Evolutionary conservation across 2,797 vertebrate species (phyloP).

Genomic region (Girardinus metallicus): DNA sequence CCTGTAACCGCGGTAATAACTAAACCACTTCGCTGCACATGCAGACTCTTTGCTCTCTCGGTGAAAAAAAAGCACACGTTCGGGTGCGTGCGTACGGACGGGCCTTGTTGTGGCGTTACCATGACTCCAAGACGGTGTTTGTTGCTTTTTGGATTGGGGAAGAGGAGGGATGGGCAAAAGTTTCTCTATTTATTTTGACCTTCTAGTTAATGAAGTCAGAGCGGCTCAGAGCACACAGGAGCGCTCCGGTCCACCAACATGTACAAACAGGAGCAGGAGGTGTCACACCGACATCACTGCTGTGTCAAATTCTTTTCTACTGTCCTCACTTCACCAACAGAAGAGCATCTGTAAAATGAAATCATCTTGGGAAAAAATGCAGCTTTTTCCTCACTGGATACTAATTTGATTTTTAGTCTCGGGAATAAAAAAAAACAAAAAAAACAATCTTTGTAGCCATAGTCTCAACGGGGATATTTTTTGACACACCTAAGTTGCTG

Average conservation of each 20-base stretch:
- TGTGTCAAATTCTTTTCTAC: not conserved
- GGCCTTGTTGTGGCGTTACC: conserved; percentile 1
- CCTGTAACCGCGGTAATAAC: conserved; percentile 23
- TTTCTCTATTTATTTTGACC: conserved; percentile 55
- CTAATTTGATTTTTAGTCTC: conserved; percentile 21
- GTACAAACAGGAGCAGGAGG: conserved; percentile 46
- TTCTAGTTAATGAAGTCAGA: conserved; percentile 63
- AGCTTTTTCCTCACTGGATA: conserved; percentile 24
- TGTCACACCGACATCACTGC: conserved; percentile 8
- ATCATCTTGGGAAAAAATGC: conserved; percentile 19
- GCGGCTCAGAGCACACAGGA: conserved; percentile 45
- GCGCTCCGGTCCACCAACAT: conserved; percentile 31
- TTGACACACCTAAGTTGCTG: not conserved
- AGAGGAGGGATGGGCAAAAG: conserved; percentile 36
- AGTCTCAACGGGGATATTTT: not conserved
- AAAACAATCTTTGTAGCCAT: conserved; percentile 8
- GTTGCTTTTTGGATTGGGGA: conserved; percentile 9
- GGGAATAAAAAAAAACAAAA: conserved; percentile 17
- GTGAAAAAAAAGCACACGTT: conserved; percentile 2
- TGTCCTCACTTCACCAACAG: conserved; percentile 12
- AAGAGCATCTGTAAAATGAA: conserved; percentile 25
- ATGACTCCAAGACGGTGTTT: conserved; percentile 17
- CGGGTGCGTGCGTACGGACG: not conserved
- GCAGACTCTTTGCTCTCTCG: not conserved
- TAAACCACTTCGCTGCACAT: conserved; percentile 23